Base-by-base conservation (phyloP, 2,888 invertebrate genomes). In the Lordiphosa fenestrarum region DNA sequence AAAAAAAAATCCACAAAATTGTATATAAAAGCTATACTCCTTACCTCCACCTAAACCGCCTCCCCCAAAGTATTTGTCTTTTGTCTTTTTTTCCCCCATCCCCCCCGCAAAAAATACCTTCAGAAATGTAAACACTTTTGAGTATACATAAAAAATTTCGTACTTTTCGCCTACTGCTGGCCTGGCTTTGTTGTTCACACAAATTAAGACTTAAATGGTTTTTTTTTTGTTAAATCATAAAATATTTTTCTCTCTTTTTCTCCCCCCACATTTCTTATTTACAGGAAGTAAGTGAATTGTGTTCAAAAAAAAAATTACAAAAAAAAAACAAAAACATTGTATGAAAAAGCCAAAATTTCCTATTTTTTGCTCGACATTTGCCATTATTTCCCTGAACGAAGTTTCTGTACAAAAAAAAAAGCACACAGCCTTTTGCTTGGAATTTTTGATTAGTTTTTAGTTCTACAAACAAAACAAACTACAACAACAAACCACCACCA, bases 261-360 rank as follows among this genome's bases (percentile, higher is more conserved):
- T 70, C 59, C 66, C 65, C 68, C 65, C 62, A 48, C 66, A 71
- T 77, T 80, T 69, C 71, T 83, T 66, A 77, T 66, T 89, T 89
- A 70, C 89, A 89, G 89, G 88, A 89, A 89, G 89, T 90, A 89
- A 89, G 88, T 89, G 78, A 75, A 60, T 66, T 67, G 65, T 50
- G 65, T 65, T 55, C 39, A 50, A 53, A 49, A 69, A 67, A 62
- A 69, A 66, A 58, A 66, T 61, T 60, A 65, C 59, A 54, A 39
- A 64, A 56, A 64, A 66, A 76, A 46, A 30, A 52, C 39, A 53
- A 59, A 21, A 40, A 21, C 12, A 38, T 30, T 30, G 30, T 30
- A 30, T 30, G 30, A 30, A 30, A 30, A 30, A 9, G 30, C 30
- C 30, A 30, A 30, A 30, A 30, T 30, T 30, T 30, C 9, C 30